Base-by-base conservation (phyloP, 2,113 vertebrate genomes). In the Alethe castanea region DNA sequence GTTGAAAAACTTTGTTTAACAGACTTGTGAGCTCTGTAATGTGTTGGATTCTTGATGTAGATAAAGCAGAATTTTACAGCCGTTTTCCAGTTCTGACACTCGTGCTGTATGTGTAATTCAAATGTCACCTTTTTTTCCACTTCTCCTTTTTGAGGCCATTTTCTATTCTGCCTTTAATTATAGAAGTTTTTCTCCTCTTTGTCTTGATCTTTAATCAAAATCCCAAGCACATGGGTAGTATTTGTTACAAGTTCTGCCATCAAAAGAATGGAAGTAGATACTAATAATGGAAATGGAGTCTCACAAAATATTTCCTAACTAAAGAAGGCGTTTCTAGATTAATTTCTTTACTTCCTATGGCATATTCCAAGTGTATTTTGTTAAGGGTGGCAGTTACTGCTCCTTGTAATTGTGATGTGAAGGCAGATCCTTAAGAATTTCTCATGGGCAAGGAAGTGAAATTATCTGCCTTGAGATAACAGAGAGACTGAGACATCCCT, bases 91-190 rank as follows among this genome's bases (percentile, higher is more conserved):
- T 71, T 56, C 66, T 89, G 48, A 69, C 65, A 29, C 72, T 81
- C 42, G 11, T 73, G 53, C 71, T 71, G 31, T 72, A 83, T 80
- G 64, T 84, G 48, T 59, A 86, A 94, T 76, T 93, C 69, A 95
- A 93, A 92, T 76, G 74, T 77, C 82, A 93, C 78, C 40, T 76
- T 81, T 77, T 76, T 79, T 33, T 44, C 54, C 48, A 82, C 54
- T 94, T 96, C 86, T 82, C 83, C 47, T 81, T 92, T 92, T 89
- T 71, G 80, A 18, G 69, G 54, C 65, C 12, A 38, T 77, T 78
- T 93, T 92, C 59, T 50, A 23, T 61, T 82, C 76, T 65, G 64
- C 56, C 28, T 66, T 47, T 54, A 40, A 1, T 48, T 72, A 67
- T 12, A 86, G 60, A 88, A 60, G 47, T 38, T 83, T 90, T 14